phyloP scores from a whole-genome alignment of 1,140 invertebrate species.

The Araneus ventricosus region DNA sequence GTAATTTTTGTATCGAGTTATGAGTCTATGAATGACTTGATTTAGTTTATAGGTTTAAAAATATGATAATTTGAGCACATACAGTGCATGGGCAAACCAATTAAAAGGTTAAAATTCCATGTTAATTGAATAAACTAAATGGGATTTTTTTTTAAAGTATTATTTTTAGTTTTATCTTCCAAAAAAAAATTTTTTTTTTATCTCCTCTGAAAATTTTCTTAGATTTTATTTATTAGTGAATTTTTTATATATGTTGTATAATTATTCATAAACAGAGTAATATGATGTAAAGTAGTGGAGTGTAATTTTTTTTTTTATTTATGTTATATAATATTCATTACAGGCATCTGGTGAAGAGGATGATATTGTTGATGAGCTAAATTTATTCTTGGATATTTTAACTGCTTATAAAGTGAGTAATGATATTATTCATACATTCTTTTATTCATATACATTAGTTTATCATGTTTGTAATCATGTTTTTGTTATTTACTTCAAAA shows the following conservation, averaged over 20 bases:
- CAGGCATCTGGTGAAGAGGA: conserved; percentile 83
- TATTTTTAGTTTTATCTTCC: background rate
- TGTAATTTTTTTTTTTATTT: background rate
- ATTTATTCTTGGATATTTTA: conserved; percentile 85
- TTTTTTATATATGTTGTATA: background rate
- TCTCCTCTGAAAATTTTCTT: background rate
- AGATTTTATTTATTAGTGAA: background rate
- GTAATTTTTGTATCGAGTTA: too few relatives aligned
- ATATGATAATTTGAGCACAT: too few relatives aligned
- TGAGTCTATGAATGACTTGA: too few relatives aligned
- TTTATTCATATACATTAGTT: background rate
- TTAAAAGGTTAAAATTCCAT: too few relatives aligned
- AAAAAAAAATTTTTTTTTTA: background rate
- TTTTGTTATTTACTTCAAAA: background rate
- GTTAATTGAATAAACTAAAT: too few relatives aligned
- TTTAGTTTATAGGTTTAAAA: too few relatives aligned
- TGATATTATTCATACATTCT: background rate
- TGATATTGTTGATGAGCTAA: conserved; percentile 84
- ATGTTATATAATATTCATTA: conserved; percentile 43
- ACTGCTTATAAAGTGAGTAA: conserved; percentile 82
- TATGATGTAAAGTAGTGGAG: too few relatives aligned
- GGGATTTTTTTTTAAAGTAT: background rate
- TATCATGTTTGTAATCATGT: background rate
- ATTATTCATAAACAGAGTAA: background rate
- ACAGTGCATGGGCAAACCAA: too few relatives aligned